Evolutionary conservation across 1,140 invertebrate genomes (phyloP).

Genomic region (Diprion similis): DNA sequence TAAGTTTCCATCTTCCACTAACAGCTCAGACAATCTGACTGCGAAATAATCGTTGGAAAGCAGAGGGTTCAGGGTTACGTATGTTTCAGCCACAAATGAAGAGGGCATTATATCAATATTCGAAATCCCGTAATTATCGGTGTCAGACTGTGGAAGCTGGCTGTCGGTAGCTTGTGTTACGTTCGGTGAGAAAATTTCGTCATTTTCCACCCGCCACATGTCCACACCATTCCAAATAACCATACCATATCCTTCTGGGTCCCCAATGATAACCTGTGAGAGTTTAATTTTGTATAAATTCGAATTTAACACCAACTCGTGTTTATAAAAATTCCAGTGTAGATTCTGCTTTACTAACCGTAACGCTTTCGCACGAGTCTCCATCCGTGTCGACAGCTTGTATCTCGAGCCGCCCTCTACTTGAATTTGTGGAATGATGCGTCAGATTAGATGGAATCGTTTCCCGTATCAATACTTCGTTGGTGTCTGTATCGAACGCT

Average conservation of each 20-base stretch:
- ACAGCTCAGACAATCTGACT: slow-evolving; percentile 33
- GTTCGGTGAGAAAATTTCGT: slow-evolving; percentile 24
- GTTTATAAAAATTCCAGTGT: no score
- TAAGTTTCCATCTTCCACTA: slow-evolving; percentile 24
- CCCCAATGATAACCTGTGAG: slow-evolving; percentile 49
- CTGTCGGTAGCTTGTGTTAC: slow-evolving; percentile 38
- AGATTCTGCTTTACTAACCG: slow-evolving; percentile 25
- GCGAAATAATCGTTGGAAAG: slow-evolving; percentile 46
- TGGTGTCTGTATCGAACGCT: no score
- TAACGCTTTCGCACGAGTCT: not conserved
- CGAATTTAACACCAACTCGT: no score
- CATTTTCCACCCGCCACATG: slow-evolving; percentile 44
- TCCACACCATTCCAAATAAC: slow-evolving; percentile 37
- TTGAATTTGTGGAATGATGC: no score
- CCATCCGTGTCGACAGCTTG: no score
- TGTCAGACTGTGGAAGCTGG: slow-evolving; percentile 34
- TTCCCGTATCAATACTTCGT: no score
- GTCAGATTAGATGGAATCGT: no score
- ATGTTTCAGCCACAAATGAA: slow-evolving; percentile 8
- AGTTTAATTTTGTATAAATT: no score
- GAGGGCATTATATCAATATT: slow-evolving; percentile 50
- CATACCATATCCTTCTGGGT: slow-evolving; percentile 49
- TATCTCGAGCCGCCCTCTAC: no score
- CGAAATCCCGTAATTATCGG: slow-evolving; percentile 49
- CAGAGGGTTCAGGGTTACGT: slow-evolving; percentile 49